Conservation (phyloP, 2,113 vertebrate species). For the Lepus europaeus region DNA sequence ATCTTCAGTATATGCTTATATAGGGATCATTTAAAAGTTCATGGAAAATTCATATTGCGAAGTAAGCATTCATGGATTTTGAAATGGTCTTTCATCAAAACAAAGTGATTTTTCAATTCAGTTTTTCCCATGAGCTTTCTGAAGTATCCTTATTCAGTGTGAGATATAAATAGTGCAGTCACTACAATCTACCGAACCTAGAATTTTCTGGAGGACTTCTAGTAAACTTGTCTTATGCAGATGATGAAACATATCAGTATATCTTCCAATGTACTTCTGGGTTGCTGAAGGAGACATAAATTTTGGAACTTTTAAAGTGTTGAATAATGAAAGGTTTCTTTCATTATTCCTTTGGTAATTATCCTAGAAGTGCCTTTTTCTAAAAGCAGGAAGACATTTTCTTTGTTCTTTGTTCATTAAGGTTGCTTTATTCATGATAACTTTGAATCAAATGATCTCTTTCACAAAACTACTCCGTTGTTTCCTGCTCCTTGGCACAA, state of each 20-base stretch:
- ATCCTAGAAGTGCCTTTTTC: neutral
- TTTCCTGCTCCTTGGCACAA: conserved; percentile 41
- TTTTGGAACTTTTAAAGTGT: neutral
- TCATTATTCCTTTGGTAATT: conserved; percentile 51
- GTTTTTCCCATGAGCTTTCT: too few relatives aligned
- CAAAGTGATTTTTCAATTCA: too few relatives aligned
- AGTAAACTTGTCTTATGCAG: neutral
- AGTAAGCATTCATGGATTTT: too few relatives aligned
- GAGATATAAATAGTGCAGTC: too few relatives aligned
- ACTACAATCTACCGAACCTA: neutral
- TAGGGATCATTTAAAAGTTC: too few relatives aligned
- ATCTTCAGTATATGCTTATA: too few relatives aligned
- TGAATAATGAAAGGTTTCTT: conserved; percentile 20
- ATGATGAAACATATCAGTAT: too few relatives aligned
- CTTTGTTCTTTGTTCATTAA: conserved; percentile 73
- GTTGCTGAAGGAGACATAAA: neutral
- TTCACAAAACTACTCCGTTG: conserved; percentile 49
- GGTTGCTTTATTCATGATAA: conserved; percentile 56
- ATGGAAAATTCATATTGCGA: too few relatives aligned
- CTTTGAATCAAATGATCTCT: conserved; percentile 50
- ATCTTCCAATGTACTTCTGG: neutral
- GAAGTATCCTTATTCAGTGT: too few relatives aligned
- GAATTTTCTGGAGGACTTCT: neutral
- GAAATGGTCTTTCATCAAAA: too few relatives aligned
- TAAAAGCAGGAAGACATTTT: neutral